Evolutionary conservation across 2,888 invertebrate genomes (phyloP).

Genomic region (Drosophila lacicola): DNA sequence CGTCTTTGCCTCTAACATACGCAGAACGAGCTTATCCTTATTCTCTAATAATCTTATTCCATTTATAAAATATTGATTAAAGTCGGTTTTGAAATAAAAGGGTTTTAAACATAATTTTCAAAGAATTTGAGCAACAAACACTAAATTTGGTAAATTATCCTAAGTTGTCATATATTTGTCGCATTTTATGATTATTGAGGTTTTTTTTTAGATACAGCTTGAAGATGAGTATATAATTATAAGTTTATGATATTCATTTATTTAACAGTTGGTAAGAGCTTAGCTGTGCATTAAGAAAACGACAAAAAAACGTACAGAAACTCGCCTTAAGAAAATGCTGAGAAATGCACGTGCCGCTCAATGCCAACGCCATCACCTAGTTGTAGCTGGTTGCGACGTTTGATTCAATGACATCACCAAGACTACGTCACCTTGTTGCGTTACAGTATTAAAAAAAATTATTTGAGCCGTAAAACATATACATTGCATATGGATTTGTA

Average conservation of each 20-base stretch:
- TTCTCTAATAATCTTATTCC: too few species aligned
- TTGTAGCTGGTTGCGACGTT: slow-evolving; percentile 21
- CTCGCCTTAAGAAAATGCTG: slow-evolving; percentile 8
- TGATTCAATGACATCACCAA: slow-evolving; percentile 65
- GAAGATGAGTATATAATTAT: not conserved
- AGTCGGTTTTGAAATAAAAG: too few species aligned
- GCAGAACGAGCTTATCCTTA: too few species aligned
- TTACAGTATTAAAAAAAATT: slow-evolving; percentile 25
- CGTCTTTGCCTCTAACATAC: too few species aligned
- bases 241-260: not conserved
- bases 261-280: not conserved
- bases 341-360: slow-evolving; percentile 35
- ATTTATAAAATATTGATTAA: too few species aligned
- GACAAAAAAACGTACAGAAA: not conserved
- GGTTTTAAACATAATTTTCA: too few species aligned
- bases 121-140: too few species aligned
- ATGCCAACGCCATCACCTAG: slow-evolving; percentile 28
- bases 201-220: too few species aligned
- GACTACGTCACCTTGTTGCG: slow-evolving; percentile 47
- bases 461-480: slow-evolving; percentile 12
- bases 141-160: too few species aligned
- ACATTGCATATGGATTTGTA: not conserved
- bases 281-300: not conserved
- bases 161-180: too few species aligned
- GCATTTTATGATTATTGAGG: too few species aligned